These are phyloP conservation scores for Galerucella calmariensis DNA, from an alignment of 2,888 invertebrate genomes.

Conservation along the genomic window DNA sequence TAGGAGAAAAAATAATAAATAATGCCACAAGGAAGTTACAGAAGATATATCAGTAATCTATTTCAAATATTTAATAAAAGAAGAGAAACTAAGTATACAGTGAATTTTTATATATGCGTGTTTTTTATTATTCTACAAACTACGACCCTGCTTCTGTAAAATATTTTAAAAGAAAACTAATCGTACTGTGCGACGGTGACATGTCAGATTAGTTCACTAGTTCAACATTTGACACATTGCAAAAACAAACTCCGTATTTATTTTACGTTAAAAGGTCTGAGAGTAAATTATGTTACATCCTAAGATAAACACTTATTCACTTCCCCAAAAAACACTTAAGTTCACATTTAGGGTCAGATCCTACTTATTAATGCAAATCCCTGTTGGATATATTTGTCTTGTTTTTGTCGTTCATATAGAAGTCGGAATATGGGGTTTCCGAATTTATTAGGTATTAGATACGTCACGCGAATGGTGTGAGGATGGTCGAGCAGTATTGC, in stretches of 20 bases:
- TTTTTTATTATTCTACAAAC: neutral
- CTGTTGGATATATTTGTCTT: slow-evolving; percentile 26
- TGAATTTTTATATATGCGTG: neutral
- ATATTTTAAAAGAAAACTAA: slow-evolving; percentile 25
- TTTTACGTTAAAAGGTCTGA: slow-evolving; percentile 59
- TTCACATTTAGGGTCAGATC: slow-evolving; percentile 40
- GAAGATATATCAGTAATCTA: too few relatives aligned
- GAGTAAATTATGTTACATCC: slow-evolving; percentile 53
- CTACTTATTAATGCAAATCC: slow-evolving; percentile 45
- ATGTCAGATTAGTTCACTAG: slow-evolving; percentile 50
- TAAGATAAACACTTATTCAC: slow-evolving; percentile 34
- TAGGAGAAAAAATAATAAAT: too few relatives aligned
- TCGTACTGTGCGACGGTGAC: slow-evolving; percentile 23
- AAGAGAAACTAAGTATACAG: neutral
- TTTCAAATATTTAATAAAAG: neutral
- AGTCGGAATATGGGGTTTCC: neutral
- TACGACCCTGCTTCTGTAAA: slow-evolving; percentile 29
- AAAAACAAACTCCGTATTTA: slow-evolving; percentile 58
- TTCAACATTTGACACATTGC: slow-evolving; percentile 56
- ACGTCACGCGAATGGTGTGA: neutral
- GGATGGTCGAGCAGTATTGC: neutral
- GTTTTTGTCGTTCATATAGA: slow-evolving; percentile 20
- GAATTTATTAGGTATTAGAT: neutral
- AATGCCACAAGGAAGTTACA: too few relatives aligned
- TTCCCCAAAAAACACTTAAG: slow-evolving; percentile 40